A percentile compares a stretch with the other conserved stretches of the same genome.
Conservation (phyloP, 2,113 vertebrate species). For the Thomomys bottae region DNA sequence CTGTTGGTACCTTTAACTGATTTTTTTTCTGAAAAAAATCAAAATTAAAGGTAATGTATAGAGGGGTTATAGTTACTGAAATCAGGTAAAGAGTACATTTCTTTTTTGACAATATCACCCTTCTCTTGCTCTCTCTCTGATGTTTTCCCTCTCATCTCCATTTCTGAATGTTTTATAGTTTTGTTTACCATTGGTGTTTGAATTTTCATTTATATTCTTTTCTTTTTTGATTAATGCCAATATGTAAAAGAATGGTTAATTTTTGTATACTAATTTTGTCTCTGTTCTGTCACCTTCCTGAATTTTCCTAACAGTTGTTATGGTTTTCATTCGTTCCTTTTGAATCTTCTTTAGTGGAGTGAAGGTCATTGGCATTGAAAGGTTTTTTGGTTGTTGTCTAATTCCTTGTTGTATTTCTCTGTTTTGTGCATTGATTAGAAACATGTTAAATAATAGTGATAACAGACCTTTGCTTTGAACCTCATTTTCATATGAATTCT, state of each 20-base stretch:
- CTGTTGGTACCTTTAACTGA: not conserved
- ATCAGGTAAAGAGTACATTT: no score
- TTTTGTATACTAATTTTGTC: not conserved
- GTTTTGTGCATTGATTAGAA: conserved; percentile 15
- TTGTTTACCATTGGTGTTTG: conserved; percentile 5
- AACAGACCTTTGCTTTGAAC: not conserved
- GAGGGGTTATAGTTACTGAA: no score
- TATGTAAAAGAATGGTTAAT: not conserved
- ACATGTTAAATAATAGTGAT: conserved; percentile 6
- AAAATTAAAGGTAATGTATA: no score
- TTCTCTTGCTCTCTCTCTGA: no score
- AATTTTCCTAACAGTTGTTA: not conserved
- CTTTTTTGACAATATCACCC: no score
- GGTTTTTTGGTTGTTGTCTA: not conserved
- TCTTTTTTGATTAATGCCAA: not conserved
- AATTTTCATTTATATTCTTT: conserved; percentile 39
- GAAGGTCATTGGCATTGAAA: not conserved
- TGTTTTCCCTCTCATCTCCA: not conserved
- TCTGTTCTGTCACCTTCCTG: not conserved
- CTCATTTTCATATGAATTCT: conserved; percentile 14
- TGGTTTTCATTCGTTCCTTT: conserved; percentile 19
- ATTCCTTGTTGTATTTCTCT: conserved; percentile 17
- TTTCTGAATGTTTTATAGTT: conserved; percentile 35
- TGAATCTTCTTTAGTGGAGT: not conserved
- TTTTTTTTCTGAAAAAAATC: no score